Evolutionary conservation across 2,888 invertebrate genomes (phyloP).

Genomic region (Plebejus melissa): DNA sequence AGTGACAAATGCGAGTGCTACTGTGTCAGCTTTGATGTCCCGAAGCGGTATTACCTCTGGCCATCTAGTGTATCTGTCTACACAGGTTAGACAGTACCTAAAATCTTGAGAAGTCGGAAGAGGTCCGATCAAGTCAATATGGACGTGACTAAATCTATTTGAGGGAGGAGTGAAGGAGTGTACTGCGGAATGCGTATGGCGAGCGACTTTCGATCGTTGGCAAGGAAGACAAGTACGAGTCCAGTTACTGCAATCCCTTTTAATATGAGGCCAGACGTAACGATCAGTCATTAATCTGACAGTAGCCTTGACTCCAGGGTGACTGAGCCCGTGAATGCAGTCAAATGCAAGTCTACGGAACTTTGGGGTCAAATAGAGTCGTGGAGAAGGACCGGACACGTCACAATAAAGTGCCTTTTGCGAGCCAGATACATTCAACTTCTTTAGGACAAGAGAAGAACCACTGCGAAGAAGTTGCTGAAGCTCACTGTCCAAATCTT

Average conservation of each 20-base stretch:
- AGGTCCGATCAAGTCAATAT: slow-evolving; percentile 60
- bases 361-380: slow-evolving; percentile 38
- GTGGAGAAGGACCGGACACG: slow-evolving; percentile 34
- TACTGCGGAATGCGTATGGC: slow-evolving; percentile 41
- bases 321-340: slow-evolving; percentile 38
- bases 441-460: slow-evolving; percentile 37
- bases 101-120: slow-evolving; percentile 44
- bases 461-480: slow-evolving; percentile 8
- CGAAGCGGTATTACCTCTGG: slow-evolving; percentile 44
- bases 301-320: slow-evolving; percentile 31
- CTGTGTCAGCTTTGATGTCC: slow-evolving; percentile 48
- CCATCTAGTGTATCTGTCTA: slow-evolving; percentile 45
- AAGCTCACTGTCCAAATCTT: slow-evolving; percentile 30
- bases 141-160: slow-evolving; percentile 48
- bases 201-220: slow-evolving; percentile 45
- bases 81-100: slow-evolving; percentile 46
- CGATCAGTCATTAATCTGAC: slow-evolving; percentile 40
- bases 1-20: too few relatives aligned
- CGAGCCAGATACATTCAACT: slow-evolving; percentile 30
- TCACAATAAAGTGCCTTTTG: slow-evolving; percentile 37
- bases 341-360: slow-evolving; percentile 39
- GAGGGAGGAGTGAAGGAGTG: slow-evolving; percentile 36
- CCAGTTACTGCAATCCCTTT: slow-evolving; percentile 45
- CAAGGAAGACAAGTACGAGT: slow-evolving; percentile 40
- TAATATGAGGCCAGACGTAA: slow-evolving; percentile 46